These are phyloP conservation scores for Strix uralensis DNA, from an alignment of 2,113 vertebrate genomes.

Conservation along the genomic window DNA sequence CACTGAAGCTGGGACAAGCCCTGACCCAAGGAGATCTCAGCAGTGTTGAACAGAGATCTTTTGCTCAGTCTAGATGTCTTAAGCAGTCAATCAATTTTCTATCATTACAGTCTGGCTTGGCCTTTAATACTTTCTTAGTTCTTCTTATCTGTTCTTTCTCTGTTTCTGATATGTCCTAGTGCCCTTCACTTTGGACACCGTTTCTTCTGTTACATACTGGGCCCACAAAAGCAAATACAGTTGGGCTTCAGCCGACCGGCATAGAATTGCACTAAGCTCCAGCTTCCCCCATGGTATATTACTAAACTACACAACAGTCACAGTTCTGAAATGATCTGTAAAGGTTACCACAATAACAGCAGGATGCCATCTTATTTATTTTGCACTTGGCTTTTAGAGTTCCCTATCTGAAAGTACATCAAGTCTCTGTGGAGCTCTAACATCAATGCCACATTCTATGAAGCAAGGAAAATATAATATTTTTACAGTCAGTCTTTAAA, in stretches of 20 bases:
- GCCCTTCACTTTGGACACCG: background rate
- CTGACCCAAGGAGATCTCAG: background rate
- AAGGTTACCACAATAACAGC: conserved; percentile 34
- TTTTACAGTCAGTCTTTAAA: conserved; percentile 32
- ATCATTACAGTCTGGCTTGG: background rate
- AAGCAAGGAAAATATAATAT: conserved; percentile 27
- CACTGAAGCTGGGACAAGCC: background rate
- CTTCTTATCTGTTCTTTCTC: background rate
- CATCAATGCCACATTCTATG: conserved; percentile 11
- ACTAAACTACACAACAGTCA: background rate
- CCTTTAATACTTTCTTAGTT: background rate
- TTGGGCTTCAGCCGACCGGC: background rate
- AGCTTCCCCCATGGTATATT: background rate
- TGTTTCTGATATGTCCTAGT: background rate
- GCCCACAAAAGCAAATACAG: background rate
- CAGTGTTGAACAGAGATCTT: background rate
- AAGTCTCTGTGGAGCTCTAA: conserved; percentile 34
- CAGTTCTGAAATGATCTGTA: conserved; percentile 2
- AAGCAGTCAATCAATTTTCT: background rate
- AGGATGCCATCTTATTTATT: conserved; percentile 38
- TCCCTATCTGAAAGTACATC: conserved; percentile 28
- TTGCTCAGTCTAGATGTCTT: background rate
- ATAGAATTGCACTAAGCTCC: background rate
- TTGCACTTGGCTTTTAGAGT: conserved; percentile 18
- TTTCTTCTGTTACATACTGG: background rate